Percentiles rank a stretch among this genome's conserved stretches.
These are phyloP conservation scores for Sminthopsis crassicaudata DNA, from an alignment of 2,113 vertebrate species.

Conservation along the genomic window DNA sequence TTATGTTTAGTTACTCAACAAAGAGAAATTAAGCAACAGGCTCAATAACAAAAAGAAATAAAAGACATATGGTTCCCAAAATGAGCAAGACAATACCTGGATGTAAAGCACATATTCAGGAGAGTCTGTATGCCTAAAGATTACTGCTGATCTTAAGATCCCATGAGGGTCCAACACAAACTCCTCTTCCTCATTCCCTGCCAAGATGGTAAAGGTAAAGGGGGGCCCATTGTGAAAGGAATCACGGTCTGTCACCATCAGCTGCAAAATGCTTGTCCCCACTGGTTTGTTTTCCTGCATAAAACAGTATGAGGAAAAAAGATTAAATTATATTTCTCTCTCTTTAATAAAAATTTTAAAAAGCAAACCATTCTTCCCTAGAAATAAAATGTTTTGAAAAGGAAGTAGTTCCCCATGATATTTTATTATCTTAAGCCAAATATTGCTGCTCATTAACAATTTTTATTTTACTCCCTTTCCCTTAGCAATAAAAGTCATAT, in stretches of 20 bases:
- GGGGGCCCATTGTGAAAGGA: constrained; percentile 96
- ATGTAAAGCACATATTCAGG: constrained; percentile 91
- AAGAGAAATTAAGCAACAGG: neutral
- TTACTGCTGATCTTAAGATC: constrained; percentile 90
- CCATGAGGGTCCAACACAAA: constrained; percentile 93
- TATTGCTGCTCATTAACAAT: neutral
- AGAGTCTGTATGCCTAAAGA: constrained; percentile 90
- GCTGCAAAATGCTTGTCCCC: constrained; percentile 95
- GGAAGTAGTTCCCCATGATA: neutral
- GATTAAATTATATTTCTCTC: constrained; percentile 71
- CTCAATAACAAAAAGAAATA: neutral
- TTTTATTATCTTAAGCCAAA: constrained; percentile 40
- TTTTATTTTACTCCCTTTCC: neutral
- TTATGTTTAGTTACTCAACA: constrained; percentile 50
- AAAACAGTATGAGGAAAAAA: constrained; percentile 73
- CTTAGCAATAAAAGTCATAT: neutral
- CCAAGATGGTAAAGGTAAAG: constrained; percentile 92
- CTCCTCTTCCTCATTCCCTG: constrained; percentile 93
- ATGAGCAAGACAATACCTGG: constrained; percentile 86
- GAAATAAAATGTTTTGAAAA: constrained; percentile 21
- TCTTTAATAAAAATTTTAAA: constrained; percentile 40
- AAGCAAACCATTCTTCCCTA: neutral
- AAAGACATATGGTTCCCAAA: neutral
- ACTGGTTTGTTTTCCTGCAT: constrained; percentile 96
- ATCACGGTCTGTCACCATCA: constrained; percentile 95